Evolutionary conservation across 2,888 invertebrate species (phyloP), one percentile per base, ranked within the genome.

Genomic region (Junonia oenone): DNA sequence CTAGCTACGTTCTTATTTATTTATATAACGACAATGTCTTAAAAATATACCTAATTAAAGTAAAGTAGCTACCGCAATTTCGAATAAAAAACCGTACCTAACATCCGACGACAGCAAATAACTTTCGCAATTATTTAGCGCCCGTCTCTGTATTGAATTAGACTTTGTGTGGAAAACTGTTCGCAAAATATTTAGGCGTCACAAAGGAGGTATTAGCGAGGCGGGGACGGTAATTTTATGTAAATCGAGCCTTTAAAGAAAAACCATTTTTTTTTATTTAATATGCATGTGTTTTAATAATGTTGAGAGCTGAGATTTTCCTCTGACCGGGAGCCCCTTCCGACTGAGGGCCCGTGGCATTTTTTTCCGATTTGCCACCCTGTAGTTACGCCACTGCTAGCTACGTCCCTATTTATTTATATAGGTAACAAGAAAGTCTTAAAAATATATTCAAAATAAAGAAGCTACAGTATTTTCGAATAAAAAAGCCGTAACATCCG

Each of bases 141-240:
- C 63, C 67, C 63, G 68, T 62, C 68, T 40, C 71, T 70, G 71
- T 82, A 87, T 89, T 82, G 73, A 88, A 83, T 89, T 88, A 89
- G 81, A 78, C 83, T 85, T 83, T 88, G 88, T 87, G 80, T 85
- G 79, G 77, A 83, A 89, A 89, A 90, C 88, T 83, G 88, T 85
- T 77, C 87, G 76, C 78, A 87, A 90, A 90, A 90, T 89, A 90
- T 90, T 89, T 89, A 83, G 82, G 74, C 81, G 76, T 76, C 79
- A 88, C 88, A 87, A 87, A 87, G 77, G 78, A 81, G 83, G 86
- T 81, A 84, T 87, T 84, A 81, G 70, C 68, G 65, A 62, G 56
- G 57, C 67, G 65, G 50, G 63, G 55, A 62, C 61, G 68, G 68
- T 73, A 74, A 76, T 75, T 74, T 71, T 81, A 88, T 88, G 89